A percentile compares a stretch with the other conserved stretches of the same genome.
phyloP scores from a whole-genome alignment of 2,888 invertebrate species.

The Amaurobius ferox region DNA sequence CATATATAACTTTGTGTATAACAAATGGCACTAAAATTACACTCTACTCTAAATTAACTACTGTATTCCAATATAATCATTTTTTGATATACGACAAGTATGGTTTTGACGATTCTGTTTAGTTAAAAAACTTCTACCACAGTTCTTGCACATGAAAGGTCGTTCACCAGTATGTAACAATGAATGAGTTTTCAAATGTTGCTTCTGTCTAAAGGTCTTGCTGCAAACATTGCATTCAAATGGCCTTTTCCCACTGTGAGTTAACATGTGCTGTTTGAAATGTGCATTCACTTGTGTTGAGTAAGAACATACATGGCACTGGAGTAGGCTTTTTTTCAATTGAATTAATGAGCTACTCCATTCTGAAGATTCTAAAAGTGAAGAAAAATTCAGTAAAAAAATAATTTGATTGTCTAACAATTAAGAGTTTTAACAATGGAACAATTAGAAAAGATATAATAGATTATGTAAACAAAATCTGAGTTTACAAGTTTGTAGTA shows the following conservation, averaged over 20 bases:
- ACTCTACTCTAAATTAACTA: too few species aligned
- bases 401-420: too few species aligned
- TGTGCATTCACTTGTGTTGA: not conserved
- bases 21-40: too few species aligned
- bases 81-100: not conserved
- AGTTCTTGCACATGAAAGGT: not conserved
- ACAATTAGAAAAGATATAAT: too few species aligned
- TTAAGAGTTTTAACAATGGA: too few species aligned
- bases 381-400: too few species aligned
- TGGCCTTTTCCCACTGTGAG: not conserved
- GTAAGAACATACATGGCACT: not conserved
- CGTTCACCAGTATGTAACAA: constrained; percentile 5
- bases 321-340: not conserved
- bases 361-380: not conserved
- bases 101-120: not conserved
- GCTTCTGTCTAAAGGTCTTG: constrained; percentile 5
- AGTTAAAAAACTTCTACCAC: constrained; percentile 11
- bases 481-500: too few species aligned
- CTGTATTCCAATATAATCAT: too few species aligned
- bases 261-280: constrained; percentile 2
- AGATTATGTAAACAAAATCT: too few species aligned
- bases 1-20: too few species aligned
- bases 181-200: constrained; percentile 4
- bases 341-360: not conserved
- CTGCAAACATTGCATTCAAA: constrained; percentile 7